Conservation (phyloP, 2,888 invertebrate species). For the Scaptomyza polygonia region DNA sequence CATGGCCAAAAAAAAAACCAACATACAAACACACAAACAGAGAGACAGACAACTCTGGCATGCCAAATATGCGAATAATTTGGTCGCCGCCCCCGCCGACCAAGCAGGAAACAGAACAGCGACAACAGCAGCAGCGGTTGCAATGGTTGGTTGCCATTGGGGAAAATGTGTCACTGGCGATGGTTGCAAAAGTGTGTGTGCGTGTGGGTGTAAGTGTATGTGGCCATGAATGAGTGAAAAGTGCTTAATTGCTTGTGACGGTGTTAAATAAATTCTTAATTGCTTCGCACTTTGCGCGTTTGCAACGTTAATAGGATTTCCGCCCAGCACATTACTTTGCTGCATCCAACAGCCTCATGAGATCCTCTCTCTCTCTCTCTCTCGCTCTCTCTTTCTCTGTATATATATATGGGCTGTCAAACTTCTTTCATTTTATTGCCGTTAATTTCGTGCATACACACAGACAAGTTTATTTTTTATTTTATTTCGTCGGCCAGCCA, state of each 20-base stretch:
- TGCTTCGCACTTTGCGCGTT: constrained; percentile 84
- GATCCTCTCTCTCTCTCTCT: not conserved
- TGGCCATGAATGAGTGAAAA: constrained; percentile 80
- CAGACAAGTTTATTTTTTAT: constrained; percentile 26
- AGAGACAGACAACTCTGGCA: constrained; percentile 62
- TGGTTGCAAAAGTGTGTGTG: constrained; percentile 9
- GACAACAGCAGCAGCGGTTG: constrained; percentile 4
- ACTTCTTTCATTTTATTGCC: constrained; percentile 67
- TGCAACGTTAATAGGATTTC: constrained; percentile 83
- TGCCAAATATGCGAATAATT: constrained; percentile 75
- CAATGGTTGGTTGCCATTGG: constrained; percentile 39
- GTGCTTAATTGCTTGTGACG: constrained; percentile 84
- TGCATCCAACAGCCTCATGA: constrained; percentile 10
- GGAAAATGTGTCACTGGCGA: constrained; percentile 53
- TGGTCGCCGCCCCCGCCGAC: constrained; percentile 35
- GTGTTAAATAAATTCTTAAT: constrained; percentile 84
- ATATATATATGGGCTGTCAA: constrained; percentile 45
- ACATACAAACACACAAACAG: no score
- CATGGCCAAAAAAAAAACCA: constrained; percentile 25
- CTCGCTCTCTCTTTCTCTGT: no score
- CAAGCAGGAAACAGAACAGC: constrained; percentile 50
- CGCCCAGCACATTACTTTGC: constrained; percentile 27
- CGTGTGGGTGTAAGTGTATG: constrained; percentile 33
- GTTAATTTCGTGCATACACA: constrained; percentile 60
- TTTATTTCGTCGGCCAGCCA: constrained; percentile 36